Evolutionary conservation across 2,113 vertebrate species (phyloP).

Genomic region (Campylorhamphus procurvoides): DNA sequence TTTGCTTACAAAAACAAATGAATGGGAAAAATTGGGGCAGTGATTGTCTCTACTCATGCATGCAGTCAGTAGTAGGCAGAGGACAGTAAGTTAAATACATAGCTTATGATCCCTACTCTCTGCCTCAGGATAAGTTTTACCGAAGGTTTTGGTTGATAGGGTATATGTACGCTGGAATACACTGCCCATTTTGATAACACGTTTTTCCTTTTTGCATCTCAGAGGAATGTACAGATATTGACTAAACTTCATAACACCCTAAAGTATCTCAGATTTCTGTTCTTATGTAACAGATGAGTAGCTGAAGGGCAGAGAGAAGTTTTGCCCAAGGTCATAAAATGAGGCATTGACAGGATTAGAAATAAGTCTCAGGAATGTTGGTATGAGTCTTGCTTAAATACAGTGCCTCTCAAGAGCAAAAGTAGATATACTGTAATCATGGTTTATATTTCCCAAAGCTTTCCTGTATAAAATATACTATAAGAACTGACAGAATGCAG

Average conservation of each 20-base stretch:
- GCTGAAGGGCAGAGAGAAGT: neutral
- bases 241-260: neutral
- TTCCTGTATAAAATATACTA: neutral
- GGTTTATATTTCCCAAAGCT: conserved; percentile 2
- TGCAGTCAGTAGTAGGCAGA: neutral
- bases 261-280: neutral
- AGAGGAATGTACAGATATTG: neutral
- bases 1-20: neutral
- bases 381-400: neutral
- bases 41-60: neutral
- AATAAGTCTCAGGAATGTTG: neutral
- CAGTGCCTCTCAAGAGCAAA: neutral
- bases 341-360: neutral
- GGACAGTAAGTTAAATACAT: neutral
- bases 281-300: neutral
- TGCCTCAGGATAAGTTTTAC: neutral
- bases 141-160: neutral
- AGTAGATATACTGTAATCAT: neutral
- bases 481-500: neutral
- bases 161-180: neutral
- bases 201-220: neutral
- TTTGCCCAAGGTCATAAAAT: conserved; percentile 11
- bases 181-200: neutral
- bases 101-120: neutral
- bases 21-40: neutral